Conservation (phyloP, 2,888 invertebrate genomes). For the Yponomeuta evonymella region DNA sequence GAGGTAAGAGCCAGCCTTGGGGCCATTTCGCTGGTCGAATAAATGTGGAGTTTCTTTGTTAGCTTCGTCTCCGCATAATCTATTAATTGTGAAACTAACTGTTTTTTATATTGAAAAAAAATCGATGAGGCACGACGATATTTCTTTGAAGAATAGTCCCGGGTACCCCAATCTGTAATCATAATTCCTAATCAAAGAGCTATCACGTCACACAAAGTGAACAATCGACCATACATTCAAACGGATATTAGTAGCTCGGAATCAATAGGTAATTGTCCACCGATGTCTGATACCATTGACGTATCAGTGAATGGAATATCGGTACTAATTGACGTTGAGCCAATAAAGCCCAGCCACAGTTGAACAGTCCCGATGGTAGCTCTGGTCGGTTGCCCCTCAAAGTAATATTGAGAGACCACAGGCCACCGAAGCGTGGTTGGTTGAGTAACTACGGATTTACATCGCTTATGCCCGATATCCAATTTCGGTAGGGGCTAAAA, state of each 20-base stretch:
- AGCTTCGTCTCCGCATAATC: too few relatives aligned
- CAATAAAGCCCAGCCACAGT: neutral
- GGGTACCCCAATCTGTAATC: too few relatives aligned
- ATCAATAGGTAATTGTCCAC: neutral
- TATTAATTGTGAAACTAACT: too few relatives aligned
- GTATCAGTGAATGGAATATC: constrained; percentile 3
- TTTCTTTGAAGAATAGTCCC: too few relatives aligned
- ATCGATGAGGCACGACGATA: too few relatives aligned
- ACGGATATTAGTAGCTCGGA: neutral
- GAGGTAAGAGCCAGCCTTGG: too few relatives aligned
- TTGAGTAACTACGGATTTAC: neutral
- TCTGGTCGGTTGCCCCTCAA: neutral
- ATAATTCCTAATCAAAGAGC: too few relatives aligned
- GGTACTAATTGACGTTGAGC: neutral
- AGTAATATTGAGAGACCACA: neutral
- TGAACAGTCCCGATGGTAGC: neutral
- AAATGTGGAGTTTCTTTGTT: too few relatives aligned
- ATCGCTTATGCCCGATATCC: neutral
- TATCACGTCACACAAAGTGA: neutral
- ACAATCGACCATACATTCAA: neutral
- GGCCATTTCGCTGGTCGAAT: too few relatives aligned
- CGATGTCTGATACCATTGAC: neutral
- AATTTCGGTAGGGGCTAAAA: neutral
- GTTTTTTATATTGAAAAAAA: too few relatives aligned
- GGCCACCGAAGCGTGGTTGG: neutral